Base-by-base conservation (phyloP, 92 coral and sea anemone species). In the Virgularia gustaviana region DNA sequence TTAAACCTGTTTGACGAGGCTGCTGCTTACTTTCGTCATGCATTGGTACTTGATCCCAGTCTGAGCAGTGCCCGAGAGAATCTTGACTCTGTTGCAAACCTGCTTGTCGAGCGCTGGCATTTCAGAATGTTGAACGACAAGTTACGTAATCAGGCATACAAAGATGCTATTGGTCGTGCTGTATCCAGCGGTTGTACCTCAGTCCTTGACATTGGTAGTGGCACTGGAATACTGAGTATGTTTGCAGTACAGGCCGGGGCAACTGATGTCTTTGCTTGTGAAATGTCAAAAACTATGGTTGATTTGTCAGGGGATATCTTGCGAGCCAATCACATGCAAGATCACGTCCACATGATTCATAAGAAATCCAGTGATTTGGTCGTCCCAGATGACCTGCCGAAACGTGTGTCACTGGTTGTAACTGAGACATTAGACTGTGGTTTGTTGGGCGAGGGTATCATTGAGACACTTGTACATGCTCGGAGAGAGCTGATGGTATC, bases 381-480 rank as follows among this genome's bases (percentile, higher is more conserved):
- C 6, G 77, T 85, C 11, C 96, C 96, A 1, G 42, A 71, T 25
- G 96, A 94, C 64, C 65, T 94, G 51, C 88, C 94, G n/a, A 35
- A 29, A 32, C 57, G 15, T 1, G 90, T 89, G 15, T 76, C 84
- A 8, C 80, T 94, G 16, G 72, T 87, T 58, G 96, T 89, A 5
- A 94, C 99, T 1, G 99, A 94, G 79, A 94, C 95, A 6, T 65
- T 94, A 27, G 99, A 94, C 64, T 94, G 99, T 77, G 99, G 99
- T 3, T 81, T 94, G 32, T 89, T 94, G 8, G 99, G 99, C 2
- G 99, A 94, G 55, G 99, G 99, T 9, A 89, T 94, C 20, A 77
- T 94, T 32, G 71, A 85, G 28, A 94, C 99, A 6, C 39, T 94
- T 13, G 41, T 77, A 13, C 99, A 94, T 89, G 99, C 99, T 9